Evolutionary conservation across 2,888 invertebrate genomes (phyloP).

Genomic region (Meteorus cinctellus): DNA sequence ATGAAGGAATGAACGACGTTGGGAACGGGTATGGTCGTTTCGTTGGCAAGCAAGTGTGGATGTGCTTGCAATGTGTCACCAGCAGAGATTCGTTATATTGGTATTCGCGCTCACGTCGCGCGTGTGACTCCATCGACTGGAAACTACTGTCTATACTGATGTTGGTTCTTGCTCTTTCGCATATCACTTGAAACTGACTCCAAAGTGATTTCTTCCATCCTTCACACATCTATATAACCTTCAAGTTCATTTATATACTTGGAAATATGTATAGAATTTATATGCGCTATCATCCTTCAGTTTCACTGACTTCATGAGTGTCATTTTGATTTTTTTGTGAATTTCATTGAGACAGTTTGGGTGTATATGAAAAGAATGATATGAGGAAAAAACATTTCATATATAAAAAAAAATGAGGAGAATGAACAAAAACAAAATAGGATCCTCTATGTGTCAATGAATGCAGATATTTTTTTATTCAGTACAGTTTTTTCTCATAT

Average conservation of each 20-base stretch:
- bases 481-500: background rate
- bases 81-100: conserved; percentile 63
- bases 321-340: conserved; percentile 1
- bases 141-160: conserved; percentile 49
- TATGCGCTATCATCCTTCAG: conserved; percentile 8
- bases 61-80: conserved; percentile 69
- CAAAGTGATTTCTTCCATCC: background rate
- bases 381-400: background rate
- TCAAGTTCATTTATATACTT: background rate
- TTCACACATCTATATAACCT: background rate
- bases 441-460: too few species aligned
- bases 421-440: background rate
- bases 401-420: background rate
- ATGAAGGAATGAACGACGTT: conserved; percentile 13
- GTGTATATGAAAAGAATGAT: conserved; percentile 5
- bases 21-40: conserved; percentile 16
- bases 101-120: conserved; percentile 59
- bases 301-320: conserved; percentile 21
- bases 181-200: conserved; percentile 5
- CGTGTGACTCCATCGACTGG: conserved; percentile 60
- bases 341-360: conserved; percentile 6
- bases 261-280: background rate
- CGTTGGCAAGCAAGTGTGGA: conserved; percentile 54
- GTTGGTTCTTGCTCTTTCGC: conserved; percentile 28
- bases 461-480: too few species aligned